A percentile compares a stretch with the other conserved stretches of the same genome.
These are phyloP conservation scores for Rhinoptilus africanus DNA, from an alignment of 2,113 vertebrate species.

Conservation along the genomic window DNA sequence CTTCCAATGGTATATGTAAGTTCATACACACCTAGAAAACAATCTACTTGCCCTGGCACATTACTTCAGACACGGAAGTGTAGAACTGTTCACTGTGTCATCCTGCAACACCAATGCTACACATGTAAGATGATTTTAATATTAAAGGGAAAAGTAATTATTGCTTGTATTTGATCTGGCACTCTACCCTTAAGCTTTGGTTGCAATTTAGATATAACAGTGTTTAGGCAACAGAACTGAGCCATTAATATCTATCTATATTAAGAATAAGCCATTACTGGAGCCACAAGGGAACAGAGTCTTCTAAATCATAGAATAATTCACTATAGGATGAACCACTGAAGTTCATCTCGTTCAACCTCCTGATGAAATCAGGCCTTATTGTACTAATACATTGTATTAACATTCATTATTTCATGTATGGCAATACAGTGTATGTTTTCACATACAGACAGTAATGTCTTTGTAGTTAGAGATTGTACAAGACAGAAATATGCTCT, in stretches of 20 bases:
- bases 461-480: neutral
- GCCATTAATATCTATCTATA: neutral
- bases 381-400: neutral
- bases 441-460: neutral
- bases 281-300: neutral
- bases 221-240: neutral
- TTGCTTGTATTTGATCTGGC: neutral
- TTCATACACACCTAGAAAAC: neutral
- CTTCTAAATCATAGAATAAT: neutral
- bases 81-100: neutral
- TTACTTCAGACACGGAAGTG: rapidly evolving
- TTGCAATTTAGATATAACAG: neutral
- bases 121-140: neutral
- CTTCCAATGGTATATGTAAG: neutral
- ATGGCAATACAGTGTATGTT: neutral
- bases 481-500: neutral
- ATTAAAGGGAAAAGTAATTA: neutral
- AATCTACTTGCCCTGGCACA: neutral
- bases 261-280: neutral
- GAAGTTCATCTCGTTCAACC: neutral
- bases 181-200: neutral
- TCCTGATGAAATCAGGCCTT: neutral
- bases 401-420: neutral
- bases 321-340: neutral
- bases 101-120: neutral